A percentile compares a stretch with the other conserved stretches of the same genome.
Evolutionary conservation across 1,140 invertebrate species (phyloP).

Genomic region (Lamellibrachia luymesi): DNA sequence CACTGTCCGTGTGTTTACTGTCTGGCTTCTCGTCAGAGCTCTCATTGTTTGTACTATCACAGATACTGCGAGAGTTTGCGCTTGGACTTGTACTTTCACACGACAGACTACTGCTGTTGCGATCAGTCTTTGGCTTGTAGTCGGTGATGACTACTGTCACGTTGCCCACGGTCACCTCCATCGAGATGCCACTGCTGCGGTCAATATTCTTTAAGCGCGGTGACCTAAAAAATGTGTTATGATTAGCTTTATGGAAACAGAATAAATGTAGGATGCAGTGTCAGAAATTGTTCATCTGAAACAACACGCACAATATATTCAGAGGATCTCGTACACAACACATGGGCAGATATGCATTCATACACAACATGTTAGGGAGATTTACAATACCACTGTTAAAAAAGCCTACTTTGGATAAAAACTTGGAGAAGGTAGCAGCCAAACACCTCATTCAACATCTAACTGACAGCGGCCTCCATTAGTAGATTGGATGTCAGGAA

Average conservation of each 20-base stretch:
- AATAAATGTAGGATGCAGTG: neutral
- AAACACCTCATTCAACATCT: too few species aligned
- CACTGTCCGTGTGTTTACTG: neutral
- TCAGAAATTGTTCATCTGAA: neutral
- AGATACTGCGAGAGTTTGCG: neutral
- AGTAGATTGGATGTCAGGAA: too few species aligned
- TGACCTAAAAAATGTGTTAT: constrained; percentile 56
- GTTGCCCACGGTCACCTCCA: constrained; percentile 93
- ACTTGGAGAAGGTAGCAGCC: too few species aligned
- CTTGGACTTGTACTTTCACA: neutral
- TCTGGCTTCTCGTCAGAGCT: neutral
- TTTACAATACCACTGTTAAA: too few species aligned
- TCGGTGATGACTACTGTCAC: constrained; percentile 95
- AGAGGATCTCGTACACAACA: too few species aligned
- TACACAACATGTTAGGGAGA: too few species aligned
- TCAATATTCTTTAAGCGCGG: constrained; percentile 84
- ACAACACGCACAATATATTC: neutral
- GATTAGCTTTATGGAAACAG: constrained; percentile 16
- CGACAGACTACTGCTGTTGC: neutral
- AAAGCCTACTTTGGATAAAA: too few species aligned
- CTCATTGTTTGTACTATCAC: neutral
- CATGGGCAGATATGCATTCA: too few species aligned
- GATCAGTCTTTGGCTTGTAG: constrained; percentile 78
- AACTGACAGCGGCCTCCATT: too few species aligned
- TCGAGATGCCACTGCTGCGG: constrained; percentile 79